Evolutionary conservation across 2,888 invertebrate genomes (phyloP).

Genomic region (Nomada hirtipes): DNA sequence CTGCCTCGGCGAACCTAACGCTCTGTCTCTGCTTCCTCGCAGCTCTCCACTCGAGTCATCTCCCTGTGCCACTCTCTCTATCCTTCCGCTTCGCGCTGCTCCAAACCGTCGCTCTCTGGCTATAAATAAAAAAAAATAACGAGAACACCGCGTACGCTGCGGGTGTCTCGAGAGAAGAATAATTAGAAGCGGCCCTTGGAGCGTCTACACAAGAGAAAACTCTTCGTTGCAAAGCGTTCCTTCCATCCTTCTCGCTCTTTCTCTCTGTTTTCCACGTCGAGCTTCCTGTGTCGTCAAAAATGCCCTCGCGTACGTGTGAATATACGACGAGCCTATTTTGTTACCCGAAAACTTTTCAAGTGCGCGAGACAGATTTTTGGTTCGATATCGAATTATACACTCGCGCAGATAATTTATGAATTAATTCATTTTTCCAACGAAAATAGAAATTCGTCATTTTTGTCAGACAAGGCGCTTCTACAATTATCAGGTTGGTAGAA

Average conservation of each 20-base stretch:
- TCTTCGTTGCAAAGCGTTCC: constrained; percentile 42
- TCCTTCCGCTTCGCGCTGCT: constrained; percentile 57
- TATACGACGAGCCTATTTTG: constrained; percentile 1
- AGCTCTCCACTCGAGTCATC: constrained; percentile 37
- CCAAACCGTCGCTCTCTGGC: constrained; percentile 57
- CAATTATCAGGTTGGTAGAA: no score
- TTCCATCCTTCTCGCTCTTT: not conserved
- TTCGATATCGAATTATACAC: not conserved
- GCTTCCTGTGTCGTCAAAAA: constrained; percentile 3
- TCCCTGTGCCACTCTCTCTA: constrained; percentile 20
- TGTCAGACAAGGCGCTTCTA: no score
- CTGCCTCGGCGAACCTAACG: not conserved
- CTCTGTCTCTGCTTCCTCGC: constrained; percentile 21
- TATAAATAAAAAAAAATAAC: constrained; percentile 74
- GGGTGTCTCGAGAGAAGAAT: constrained; percentile 73
- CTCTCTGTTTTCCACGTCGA: not conserved
- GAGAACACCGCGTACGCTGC: constrained; percentile 66
- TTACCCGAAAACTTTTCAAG: not conserved
- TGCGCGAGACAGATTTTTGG: not conserved
- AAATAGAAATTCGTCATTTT: no score
- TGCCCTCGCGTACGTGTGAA: not conserved
- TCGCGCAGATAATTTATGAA: no score
- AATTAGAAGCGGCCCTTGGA: constrained; percentile 69
- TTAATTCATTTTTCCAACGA: no score
- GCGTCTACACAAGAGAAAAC: constrained; percentile 56